Conservation (phyloP, 2,888 invertebrate species). For the Lingula anatina region DNA sequence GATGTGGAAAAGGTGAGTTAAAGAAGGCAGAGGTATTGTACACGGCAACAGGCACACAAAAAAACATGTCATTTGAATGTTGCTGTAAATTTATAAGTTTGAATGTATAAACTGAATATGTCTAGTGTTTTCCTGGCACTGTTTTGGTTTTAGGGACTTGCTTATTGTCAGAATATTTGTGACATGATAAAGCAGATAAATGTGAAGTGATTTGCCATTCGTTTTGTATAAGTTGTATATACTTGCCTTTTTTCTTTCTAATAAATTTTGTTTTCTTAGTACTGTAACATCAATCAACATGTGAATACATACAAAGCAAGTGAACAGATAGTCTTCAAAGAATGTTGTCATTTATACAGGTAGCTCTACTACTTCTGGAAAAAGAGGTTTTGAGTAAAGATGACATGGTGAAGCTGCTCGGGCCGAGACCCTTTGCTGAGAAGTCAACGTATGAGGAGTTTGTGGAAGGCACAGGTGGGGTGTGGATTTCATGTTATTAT, state of each 20-base stretch:
- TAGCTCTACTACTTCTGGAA: conserved; percentile 83
- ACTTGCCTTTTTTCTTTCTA: conserved; percentile 2
- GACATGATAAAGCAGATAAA: too few species aligned
- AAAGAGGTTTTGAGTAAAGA: conserved; percentile 92
- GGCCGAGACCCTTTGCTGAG: conserved; percentile 91
- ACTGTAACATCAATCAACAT: too few species aligned
- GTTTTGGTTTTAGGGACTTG: not conserved
- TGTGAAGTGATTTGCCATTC: too few species aligned
- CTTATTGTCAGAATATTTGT: too few species aligned
- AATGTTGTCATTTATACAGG: too few species aligned
- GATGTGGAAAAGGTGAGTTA: conserved; percentile 77
- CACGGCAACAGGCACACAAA: too few species aligned
- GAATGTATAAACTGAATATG: not conserved
- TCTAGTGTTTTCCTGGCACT: not conserved
- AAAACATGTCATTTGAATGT: not conserved
- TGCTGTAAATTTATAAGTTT: not conserved
- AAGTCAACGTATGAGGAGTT: conserved; percentile 99
- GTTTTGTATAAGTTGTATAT: too few species aligned
- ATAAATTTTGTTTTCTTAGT: not conserved
- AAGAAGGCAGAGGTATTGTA: too few species aligned
- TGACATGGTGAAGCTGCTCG: conserved; percentile 95
- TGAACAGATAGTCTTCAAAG: too few species aligned
- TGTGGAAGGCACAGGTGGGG: conserved; percentile 66
- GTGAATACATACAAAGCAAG: too few species aligned
- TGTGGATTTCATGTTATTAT: not conserved